Evolutionary conservation across 1,140 invertebrate genomes (phyloP).

Genomic region (Diachasma alloeum): DNA sequence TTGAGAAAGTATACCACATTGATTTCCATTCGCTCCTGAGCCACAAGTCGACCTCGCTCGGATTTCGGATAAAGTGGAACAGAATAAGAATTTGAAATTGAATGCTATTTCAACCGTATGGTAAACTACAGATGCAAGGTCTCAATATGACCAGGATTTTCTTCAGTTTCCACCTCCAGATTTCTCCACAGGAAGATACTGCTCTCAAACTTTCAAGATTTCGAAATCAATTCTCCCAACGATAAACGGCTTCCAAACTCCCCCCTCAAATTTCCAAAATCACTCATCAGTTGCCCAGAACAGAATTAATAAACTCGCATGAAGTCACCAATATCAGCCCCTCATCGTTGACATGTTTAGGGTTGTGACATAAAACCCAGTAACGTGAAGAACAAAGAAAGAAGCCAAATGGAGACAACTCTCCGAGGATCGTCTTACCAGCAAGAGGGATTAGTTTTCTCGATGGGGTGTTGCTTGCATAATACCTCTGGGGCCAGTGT

Average conservation of each 20-base stretch:
- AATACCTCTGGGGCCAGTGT: neutral
- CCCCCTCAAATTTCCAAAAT: too few relatives aligned
- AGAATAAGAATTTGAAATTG: conserved; percentile 22
- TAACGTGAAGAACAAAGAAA: conserved; percentile 8
- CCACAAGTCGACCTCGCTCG: neutral
- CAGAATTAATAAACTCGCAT: neutral
- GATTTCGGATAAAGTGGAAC: conserved; percentile 9
- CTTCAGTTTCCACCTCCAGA: neutral
- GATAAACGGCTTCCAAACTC: too few relatives aligned
- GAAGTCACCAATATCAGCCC: neutral
- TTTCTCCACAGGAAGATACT: neutral
- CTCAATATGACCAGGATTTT: neutral
- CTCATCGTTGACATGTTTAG: neutral
- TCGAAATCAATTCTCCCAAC: neutral
- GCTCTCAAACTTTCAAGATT: neutral
- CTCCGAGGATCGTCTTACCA: conserved; percentile 32
- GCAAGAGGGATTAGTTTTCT: conserved; percentile 30
- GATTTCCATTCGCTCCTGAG: conserved; percentile 4
- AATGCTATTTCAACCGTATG: conserved; percentile 20
- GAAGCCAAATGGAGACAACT: conserved; percentile 33
- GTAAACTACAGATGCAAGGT: neutral
- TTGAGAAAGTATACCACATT: neutral
- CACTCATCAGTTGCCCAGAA: too few relatives aligned
- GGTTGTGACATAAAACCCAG: neutral
- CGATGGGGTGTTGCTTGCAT: conserved; percentile 31